Conservation (phyloP, 2,888 invertebrate genomes). For the Xestoiulus laeticollis region DNA sequence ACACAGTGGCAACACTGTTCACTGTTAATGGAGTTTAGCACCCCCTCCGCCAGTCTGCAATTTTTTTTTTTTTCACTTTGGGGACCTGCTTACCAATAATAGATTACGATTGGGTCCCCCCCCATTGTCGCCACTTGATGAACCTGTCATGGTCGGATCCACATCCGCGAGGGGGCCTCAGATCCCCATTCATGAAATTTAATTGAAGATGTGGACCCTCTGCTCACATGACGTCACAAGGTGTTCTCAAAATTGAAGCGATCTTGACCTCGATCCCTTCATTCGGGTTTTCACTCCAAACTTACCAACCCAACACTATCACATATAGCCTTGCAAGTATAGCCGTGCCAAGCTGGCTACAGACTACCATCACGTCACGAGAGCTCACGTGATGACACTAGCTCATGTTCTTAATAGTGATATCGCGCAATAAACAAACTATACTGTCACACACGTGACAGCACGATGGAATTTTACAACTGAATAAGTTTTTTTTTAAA, state of each 20-base stretch:
- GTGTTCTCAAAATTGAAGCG: neutral
- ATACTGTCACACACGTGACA: too few species aligned
- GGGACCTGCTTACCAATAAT: slow-evolving; percentile 26
- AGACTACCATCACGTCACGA: too few species aligned
- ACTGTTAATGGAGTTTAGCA: neutral
- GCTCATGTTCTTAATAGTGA: too few species aligned
- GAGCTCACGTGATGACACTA: too few species aligned
- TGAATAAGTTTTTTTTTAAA: too few species aligned
- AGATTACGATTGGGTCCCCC: slow-evolving; percentile 11
- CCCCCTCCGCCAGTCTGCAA: slow-evolving; percentile 1
- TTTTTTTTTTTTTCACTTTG: neutral
- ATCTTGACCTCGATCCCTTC: neutral
- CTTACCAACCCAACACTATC: too few species aligned
- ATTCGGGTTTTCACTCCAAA: too few species aligned
- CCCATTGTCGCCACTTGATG: slow-evolving; percentile 2
- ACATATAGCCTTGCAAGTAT: too few species aligned
- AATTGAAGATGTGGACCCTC: neutral
- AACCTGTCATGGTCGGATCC: neutral
- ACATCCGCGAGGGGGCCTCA: neutral
- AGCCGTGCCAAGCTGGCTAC: too few species aligned
- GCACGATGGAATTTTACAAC: too few species aligned
- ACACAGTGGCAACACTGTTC: slow-evolving; percentile 17
- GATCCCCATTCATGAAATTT: neutral
- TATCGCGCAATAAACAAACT: too few species aligned
- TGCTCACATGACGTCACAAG: neutral